Conservation (phyloP, 1,140 invertebrate genomes). For the Drosophila rhopaloa region DNA sequence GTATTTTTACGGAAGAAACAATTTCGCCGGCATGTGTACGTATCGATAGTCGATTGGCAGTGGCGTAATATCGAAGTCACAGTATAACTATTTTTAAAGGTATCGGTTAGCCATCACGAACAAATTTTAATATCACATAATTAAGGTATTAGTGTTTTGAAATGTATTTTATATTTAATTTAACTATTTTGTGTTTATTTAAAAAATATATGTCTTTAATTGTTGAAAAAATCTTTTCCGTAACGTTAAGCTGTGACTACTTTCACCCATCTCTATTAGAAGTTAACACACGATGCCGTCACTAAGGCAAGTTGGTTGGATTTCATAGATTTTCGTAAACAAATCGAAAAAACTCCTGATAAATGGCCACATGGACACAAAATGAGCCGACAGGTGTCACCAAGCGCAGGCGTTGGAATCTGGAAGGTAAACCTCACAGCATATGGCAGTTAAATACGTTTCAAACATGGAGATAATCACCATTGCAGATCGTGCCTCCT, state of each 20-base stretch:
- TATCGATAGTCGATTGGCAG: not conserved
- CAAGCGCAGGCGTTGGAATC: slow-evolving; percentile 78
- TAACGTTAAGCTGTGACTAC: not conserved
- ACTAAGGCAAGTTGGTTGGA: slow-evolving; percentile 1
- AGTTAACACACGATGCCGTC: slow-evolving; percentile 7
- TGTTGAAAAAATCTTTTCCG: not conserved
- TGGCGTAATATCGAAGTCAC: slow-evolving; percentile 2
- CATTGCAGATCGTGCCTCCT: slow-evolving; percentile 85
- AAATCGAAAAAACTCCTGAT: slow-evolving; percentile 25
- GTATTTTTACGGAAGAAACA: slow-evolving; percentile 29
- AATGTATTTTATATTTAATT: too few relatives aligned
- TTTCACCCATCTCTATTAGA: not conserved
- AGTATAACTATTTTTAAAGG: not conserved
- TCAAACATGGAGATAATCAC: not conserved
- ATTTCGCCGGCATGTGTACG: slow-evolving; percentile 42
- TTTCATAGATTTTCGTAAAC: slow-evolving; percentile 53
- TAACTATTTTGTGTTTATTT: too few relatives aligned
- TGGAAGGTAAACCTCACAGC: slow-evolving; percentile 58
- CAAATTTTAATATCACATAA: too few relatives aligned
- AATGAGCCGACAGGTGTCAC: slow-evolving; percentile 68
- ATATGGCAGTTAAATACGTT: not conserved
- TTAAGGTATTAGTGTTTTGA: too few relatives aligned
- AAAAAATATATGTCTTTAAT: too few relatives aligned
- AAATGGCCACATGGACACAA: slow-evolving; percentile 79
- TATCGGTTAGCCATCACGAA: not conserved